Conservation (phyloP, 2,797 vertebrate species). For the Acomys russatus region DNA sequence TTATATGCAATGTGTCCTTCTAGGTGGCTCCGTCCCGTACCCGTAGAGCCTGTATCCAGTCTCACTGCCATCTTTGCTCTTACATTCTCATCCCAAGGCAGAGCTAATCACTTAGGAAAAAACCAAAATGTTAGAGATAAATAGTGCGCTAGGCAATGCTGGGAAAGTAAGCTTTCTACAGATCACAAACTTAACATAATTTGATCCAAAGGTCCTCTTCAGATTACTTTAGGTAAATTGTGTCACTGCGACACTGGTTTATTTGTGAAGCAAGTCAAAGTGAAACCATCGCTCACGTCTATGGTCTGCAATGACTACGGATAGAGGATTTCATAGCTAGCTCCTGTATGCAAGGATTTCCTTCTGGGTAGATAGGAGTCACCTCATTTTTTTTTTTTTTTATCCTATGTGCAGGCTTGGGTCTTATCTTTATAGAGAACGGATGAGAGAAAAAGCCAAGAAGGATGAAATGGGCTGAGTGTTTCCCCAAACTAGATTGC, state of each 20-base stretch:
- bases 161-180: conserved; percentile 8
- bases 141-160: not conserved
- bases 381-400: not conserved
- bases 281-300: conserved; percentile 14
- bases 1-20: conserved; percentile 28
- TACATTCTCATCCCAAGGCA: conserved; percentile 19
- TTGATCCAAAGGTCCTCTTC: not conserved
- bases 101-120: conserved; percentile 53
- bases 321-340: not conserved
- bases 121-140: conserved; percentile 42
- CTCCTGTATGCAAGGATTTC: not conserved
- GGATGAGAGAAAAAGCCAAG: conserved; percentile 26
- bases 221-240: conserved; percentile 15
- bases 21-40: conserved; percentile 52
- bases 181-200: conserved; percentile 18
- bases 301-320: not conserved
- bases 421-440: not conserved
- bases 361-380: not conserved
- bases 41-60: conserved; percentile 39
- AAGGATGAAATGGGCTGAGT: conserved; percentile 6
- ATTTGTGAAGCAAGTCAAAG: not conserved
- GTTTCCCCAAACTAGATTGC: conserved; percentile 9
- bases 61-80: conserved; percentile 60
- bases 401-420: not conserved
- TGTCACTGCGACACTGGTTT: not conserved